Base-by-base conservation (phyloP, 2,113 vertebrate genomes). In the Coracopsis vasa region DNA sequence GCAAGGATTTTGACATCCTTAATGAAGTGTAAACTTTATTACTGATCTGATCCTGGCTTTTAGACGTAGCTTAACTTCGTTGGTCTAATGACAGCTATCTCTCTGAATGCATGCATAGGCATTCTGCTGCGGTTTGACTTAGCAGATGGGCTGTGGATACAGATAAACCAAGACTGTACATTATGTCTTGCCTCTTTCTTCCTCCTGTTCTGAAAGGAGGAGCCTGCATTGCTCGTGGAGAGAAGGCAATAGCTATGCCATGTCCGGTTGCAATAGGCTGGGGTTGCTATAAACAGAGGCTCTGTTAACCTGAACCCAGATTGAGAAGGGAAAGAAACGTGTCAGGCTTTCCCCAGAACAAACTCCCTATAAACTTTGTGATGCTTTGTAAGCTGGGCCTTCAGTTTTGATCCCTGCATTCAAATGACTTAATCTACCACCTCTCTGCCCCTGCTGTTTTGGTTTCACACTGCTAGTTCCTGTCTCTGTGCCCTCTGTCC, bases 101-200 rank as follows among this genome's bases (percentile, higher is more conserved):
- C 86, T 97, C 80, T 84, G 79, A 93, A 88, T 31, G 83, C 93
- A 95, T 92, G 89, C 86, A 90, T 41, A 73, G 83, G 73, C 91
- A 56, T 97, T 97, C 94, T 96, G 95, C 92, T 96, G 89, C 21
- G 42, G 75, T 82, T 96, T 20, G 70, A 90, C 89, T 89, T 93
- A 95, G 86, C 97, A 98, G 97, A 98, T 97, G 39, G 98, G 94
- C 97, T 90, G 96, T 92, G 97, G 96, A 45, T 94, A 56, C 94
- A 82, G 95, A 96, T 96, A 94, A 96, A 97, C 95, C 87, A 82
- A 93, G 96, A 92, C 86, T 92, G 91, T 93, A 97, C 96, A 97
- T 97, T 87, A 69, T 64, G 82, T 96, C 97, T 96, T 94, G 86
- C 93, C 84, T 87, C 77, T 94, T 97, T 96, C 58, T 96, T 95